These are phyloP conservation scores for Colistium nudipinnis DNA, from an alignment of 2,113 vertebrate genomes.

Conservation along the genomic window DNA sequence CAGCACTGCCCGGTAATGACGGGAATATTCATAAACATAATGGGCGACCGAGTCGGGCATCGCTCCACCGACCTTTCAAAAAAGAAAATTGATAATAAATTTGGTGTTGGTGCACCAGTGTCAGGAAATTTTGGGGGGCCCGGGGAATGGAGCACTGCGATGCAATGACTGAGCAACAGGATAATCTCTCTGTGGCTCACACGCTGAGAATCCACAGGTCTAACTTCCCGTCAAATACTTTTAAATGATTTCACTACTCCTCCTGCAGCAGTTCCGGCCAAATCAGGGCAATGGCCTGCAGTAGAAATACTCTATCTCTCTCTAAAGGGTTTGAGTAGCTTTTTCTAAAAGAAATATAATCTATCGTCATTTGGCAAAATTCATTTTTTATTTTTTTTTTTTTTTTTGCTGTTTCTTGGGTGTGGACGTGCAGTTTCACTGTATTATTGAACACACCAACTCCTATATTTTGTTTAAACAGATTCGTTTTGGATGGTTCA, in stretches of 20 bases:
- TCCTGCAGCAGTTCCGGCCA: not conserved
- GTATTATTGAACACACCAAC: too few species aligned
- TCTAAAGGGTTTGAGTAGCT: not conserved
- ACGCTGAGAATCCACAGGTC: not conserved
- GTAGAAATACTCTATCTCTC: conserved; percentile 5
- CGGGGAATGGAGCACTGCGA: conserved; percentile 1
- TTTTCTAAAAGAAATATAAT: not conserved
- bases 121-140: conserved; percentile 7
- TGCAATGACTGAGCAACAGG: conserved; percentile 22
- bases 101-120: not conserved
- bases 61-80: conserved; percentile 14
- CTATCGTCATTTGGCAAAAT: not conserved
- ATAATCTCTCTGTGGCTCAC: too few species aligned
- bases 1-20: conserved; percentile 11
- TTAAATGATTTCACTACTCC: not conserved
- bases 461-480: too few species aligned
- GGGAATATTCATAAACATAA: conserved; percentile 17
- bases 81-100: conserved; percentile 22
- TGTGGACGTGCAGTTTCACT: too few species aligned
- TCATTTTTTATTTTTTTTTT: too few species aligned
- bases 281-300: not conserved
- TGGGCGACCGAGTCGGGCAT: not conserved
- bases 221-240: conserved; percentile 1
- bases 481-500: too few species aligned
- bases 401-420: too few species aligned